Conservation (phyloP, 2,888 invertebrate species). For the Mythimna impura region DNA sequence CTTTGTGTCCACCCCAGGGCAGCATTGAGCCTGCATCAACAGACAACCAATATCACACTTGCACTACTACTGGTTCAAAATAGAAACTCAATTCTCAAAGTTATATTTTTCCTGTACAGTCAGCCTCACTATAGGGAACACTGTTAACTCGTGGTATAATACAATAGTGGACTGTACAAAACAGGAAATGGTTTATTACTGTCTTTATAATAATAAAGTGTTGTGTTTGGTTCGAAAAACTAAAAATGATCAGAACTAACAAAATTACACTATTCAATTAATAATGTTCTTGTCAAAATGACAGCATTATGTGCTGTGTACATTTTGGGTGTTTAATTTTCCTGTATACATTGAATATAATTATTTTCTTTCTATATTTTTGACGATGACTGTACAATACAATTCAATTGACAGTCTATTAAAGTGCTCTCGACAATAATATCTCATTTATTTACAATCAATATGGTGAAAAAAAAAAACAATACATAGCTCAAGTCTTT, state of each 20-base stretch:
- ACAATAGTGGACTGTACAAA: neutral
- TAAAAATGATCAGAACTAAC: neutral
- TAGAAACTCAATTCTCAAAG: neutral
- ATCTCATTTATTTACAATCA: neutral
- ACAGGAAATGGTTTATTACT: neutral
- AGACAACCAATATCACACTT: neutral
- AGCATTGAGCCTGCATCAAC: constrained; percentile 91
- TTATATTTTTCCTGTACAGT: neutral
- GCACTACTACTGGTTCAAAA: neutral
- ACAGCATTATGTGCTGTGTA: neutral
- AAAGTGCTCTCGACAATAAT: neutral
- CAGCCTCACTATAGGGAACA: neutral
- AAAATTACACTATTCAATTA: neutral
- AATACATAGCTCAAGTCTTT: neutral
- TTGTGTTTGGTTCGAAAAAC: neutral
- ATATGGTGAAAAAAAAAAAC: neutral
- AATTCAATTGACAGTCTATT: neutral
- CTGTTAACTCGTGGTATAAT: neutral
- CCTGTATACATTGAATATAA: neutral
- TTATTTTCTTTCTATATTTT: neutral
- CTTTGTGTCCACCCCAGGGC: constrained; percentile 96
- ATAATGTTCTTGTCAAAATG: neutral
- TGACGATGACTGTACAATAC: too few relatives aligned
- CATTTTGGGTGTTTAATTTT: neutral
- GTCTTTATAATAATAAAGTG: neutral